Evolutionary conservation across 2,113 vertebrate genomes (phyloP).

Genomic region (Eubucco bourcierii): DNA sequence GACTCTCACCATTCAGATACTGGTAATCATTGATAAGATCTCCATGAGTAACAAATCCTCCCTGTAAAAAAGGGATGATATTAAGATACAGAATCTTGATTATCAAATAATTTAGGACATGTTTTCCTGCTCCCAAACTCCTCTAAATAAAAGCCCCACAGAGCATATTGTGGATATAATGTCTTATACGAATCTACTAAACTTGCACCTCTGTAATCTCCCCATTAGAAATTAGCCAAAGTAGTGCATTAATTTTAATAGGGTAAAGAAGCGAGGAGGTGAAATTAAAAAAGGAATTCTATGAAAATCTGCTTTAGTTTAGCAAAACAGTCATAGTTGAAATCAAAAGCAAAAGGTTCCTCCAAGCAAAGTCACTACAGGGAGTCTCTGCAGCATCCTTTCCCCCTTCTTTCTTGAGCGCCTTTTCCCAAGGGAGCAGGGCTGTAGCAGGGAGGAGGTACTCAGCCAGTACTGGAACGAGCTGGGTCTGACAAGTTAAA

Average conservation of each 20-base stretch:
- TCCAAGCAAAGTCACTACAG: not conserved
- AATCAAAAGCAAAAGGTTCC: not conserved
- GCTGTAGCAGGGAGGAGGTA: not conserved
- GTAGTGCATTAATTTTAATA: not conserved
- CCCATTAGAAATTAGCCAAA: not conserved
- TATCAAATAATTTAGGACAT: not conserved
- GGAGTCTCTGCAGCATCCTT: no score
- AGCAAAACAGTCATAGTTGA: not conserved
- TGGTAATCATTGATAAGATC: not conserved
- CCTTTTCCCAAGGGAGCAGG: rapidly evolving
- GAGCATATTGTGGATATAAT: not conserved
- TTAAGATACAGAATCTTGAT: not conserved
- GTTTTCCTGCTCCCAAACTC: not conserved
- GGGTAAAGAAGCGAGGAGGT: not conserved
- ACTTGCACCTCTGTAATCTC: not conserved
- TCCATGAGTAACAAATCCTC: not conserved
- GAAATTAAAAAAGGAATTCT: not conserved
- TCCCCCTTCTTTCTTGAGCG: not conserved
- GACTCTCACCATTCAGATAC: not conserved
- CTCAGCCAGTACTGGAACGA: not conserved
- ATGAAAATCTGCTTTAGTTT: not conserved
- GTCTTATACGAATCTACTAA: not conserved
- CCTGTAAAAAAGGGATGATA: not conserved
- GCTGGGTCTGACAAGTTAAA: not conserved
- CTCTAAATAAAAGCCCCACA: not conserved